Evolutionary conservation across 2,113 vertebrate species (phyloP), one percentile per base, ranked within the genome.

Genomic region (Microtus ochrogaster): DNA sequence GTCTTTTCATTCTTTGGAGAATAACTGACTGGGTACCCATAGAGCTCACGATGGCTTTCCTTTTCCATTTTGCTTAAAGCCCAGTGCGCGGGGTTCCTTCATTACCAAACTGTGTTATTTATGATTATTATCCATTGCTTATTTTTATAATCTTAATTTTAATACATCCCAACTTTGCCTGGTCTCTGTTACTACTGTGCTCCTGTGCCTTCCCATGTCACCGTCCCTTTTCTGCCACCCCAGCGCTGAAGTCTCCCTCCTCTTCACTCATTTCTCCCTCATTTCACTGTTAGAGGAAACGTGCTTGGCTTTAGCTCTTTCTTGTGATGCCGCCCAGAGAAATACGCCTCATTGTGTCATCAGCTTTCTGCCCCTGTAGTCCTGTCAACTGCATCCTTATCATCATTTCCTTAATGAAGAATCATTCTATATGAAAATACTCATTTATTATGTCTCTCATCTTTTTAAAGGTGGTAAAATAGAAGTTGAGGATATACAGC

Each of bases 391-490:
- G 12, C 16, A 52, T 3, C 76, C 74, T 83, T 78, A n/a, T 73
- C 85, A 90, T n/a, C 30, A 77, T 93, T 96, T 65, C 81, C 76
- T 93, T 28, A 87, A 76, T 76, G 55, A 87, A 66, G 14, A 83
- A n/a, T 55, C 89, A 39, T 72, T 88, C 28, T 68, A 36, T 81
- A 47, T 92, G 78, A 96, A 92, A 93, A 49, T 70, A 49, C 89
- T 70, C 41, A 74, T 44, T 91, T 55, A 58, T 61, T 47, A 36
- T 7, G 1, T 89, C 58, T 93, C 63, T 55, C 36, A 28, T 93
- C 70, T 94, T 91, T 91, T 89, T 91, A 55, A 96, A 97, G 93
- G 97, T 73, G 33, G 47, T 44, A 78, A 87, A 86, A n/a, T 93
- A 21, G 36, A 36, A 76, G 28, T 58, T 70, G 77, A 83, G 82